Percentiles rank a stretch among this genome's conserved stretches.
phyloP scores from a whole-genome alignment of 2,113 vertebrate species.

The Microtus montanus region DNA sequence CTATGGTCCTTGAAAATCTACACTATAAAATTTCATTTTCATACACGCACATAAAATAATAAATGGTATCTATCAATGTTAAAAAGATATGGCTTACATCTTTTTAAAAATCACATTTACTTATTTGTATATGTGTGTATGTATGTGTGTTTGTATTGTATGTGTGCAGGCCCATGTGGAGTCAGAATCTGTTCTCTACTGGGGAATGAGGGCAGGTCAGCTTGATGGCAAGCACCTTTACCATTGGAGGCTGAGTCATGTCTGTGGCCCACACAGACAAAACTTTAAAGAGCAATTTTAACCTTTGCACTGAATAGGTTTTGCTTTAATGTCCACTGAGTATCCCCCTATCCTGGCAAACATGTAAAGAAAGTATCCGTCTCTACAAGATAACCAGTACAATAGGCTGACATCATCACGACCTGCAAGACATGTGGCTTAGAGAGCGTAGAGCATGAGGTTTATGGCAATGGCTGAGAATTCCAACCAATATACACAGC shows the following conservation, averaged over 20 bases:
- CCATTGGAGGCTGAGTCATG: not conserved
- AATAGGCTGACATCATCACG: not conserved
- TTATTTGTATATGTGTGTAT: not conserved
- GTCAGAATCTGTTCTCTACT: not conserved
- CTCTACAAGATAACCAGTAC: not conserved
- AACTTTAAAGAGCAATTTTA: not conserved
- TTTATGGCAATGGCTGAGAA: not conserved
- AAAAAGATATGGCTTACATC: not conserved
- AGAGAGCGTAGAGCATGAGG: not conserved
- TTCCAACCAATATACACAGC: not conserved
- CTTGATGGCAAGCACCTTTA: not conserved
- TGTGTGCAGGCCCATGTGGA: not conserved
- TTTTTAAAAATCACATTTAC: not conserved
- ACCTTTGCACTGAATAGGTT: not conserved
- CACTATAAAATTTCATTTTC: not conserved
- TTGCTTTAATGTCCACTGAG: not conserved
- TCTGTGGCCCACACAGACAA: not conserved
- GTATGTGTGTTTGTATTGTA: not conserved
- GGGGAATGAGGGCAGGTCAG: not conserved
- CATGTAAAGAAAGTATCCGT: not conserved
- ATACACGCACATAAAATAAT: not conserved
- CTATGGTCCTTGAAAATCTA: not conserved
- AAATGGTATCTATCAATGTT: not conserved
- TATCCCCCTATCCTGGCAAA: not conserved
- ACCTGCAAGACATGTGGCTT: slow-evolving; percentile 2